These are phyloP conservation scores for Mesocricetus auratus DNA, from an alignment of 2,113 vertebrate species.

Conservation along the genomic window DNA sequence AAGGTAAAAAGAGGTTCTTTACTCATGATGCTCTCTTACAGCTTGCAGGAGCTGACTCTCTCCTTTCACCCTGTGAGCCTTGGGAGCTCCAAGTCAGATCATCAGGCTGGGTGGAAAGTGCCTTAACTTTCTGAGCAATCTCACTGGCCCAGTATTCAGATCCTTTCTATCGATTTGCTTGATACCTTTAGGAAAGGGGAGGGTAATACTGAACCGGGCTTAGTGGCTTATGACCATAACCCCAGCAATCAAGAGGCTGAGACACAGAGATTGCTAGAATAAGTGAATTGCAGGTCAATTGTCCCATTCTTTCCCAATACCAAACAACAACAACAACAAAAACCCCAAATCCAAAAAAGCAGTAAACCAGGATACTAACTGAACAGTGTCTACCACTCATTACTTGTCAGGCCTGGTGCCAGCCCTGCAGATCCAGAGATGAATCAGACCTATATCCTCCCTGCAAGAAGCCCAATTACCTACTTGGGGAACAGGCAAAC, in stretches of 20 bases:
- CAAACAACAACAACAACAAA: background rate
- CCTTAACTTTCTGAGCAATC: background rate
- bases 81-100: background rate
- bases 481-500: background rate
- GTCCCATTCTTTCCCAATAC: background rate
- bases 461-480: conserved; percentile 26
- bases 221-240: background rate
- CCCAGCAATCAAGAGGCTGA: background rate
- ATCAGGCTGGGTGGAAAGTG: background rate
- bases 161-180: background rate
- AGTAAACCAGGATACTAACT: background rate
- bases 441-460: conserved; percentile 4
- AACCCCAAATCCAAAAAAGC: too few relatives aligned
- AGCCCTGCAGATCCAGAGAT: background rate
- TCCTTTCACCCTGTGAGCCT: background rate
- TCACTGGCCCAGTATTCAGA: background rate
- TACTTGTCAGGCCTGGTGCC: background rate
- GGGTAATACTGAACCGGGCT: too few relatives aligned
- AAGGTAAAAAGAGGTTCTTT: background rate
- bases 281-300: background rate
- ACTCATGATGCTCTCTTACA: background rate
- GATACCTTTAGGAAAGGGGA: background rate
- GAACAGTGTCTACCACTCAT: background rate
- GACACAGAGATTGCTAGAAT: background rate
- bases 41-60: background rate